Base-by-base conservation (phyloP, 2,113 vertebrate species). In the Ahaetulla prasina region DNA sequence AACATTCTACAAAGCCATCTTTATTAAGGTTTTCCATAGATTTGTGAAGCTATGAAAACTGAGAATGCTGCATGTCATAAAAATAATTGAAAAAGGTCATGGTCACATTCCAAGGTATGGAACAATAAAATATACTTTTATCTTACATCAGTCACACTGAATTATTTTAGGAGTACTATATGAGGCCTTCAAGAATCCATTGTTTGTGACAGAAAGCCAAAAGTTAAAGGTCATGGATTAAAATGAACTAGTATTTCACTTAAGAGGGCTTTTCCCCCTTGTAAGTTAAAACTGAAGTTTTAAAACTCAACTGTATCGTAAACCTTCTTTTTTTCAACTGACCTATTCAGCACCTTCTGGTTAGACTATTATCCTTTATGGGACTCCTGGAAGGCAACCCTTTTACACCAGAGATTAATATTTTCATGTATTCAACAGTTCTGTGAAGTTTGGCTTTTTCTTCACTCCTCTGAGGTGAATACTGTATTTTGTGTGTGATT, bases 71-170 rank as follows among this genome's bases (percentile, higher is more conserved):
- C 20, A 60, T 87, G 55, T 87, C 86, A 93, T 88, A 89, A 89
- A 93, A 93, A 88, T 87, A 92, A 92, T 90, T 49, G 88, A 50
- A 80, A 91, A 49, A 45, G 88, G 55, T 87, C 80, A 93, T 30
- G 84, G 88, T 80, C 91, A 87, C 39, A 92, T 68, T 30, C 53
- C 60, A 80, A 53, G 14, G 27, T 60, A 89, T 2, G 10, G 39
- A 80, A n/a, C 49, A 74, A 35, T 93, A 88, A 52, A 91, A 89
- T 55, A 87, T 80, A 87, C 39, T 43, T 93, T 90, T 87, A 74
- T 93, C 87, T 27, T 84, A 49, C 52, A 90, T 85, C 52, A 90
- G 53, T 90, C 50, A 55, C 91, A 89, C 20, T 68, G n/a, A 68
- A 93, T 84, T 27, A 49, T 84, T 63, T 39, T 88, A 27, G 55